Percentiles rank a stretch among this genome's conserved stretches.
Evolutionary conservation across 2,888 invertebrate genomes (phyloP).

Genomic region (Dione vanillae): DNA sequence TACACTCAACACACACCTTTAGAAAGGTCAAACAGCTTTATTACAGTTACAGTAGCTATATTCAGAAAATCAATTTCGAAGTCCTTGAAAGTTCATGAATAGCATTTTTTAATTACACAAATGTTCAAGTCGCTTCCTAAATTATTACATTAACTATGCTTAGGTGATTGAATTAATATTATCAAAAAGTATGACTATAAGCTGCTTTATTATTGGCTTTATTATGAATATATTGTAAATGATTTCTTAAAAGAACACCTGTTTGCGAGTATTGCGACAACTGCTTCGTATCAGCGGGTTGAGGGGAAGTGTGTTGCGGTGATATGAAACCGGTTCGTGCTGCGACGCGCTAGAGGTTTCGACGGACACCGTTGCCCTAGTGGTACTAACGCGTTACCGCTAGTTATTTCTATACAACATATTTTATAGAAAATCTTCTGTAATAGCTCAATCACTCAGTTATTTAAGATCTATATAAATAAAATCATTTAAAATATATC

Average conservation of each 20-base stretch:
- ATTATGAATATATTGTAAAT: conserved; percentile 4
- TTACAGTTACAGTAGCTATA: neutral
- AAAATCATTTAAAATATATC: neutral
- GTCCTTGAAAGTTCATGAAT: conserved; percentile 3
- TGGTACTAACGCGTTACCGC: conserved; percentile 67
- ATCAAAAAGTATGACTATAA: neutral
- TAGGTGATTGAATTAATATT: neutral
- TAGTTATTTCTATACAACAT: conserved; percentile 53
- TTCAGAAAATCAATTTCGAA: conserved; percentile 10
- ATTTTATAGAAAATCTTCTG: conserved; percentile 41
- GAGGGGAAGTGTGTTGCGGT: conserved; percentile 50
- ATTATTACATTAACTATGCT: neutral
- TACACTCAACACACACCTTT: neutral
- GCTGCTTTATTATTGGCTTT: neutral
- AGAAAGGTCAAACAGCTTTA: neutral
- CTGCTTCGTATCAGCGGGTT: conserved; percentile 50
- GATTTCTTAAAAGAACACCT: conserved; percentile 66
- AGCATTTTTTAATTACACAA: neutral
- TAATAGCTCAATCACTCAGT: conserved; percentile 40
- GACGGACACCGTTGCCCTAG: conserved; percentile 71
- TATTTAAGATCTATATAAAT: neutral
- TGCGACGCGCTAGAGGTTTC: conserved; percentile 43
- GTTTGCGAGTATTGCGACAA: conserved; percentile 70
- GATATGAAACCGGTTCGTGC: conserved; percentile 72
- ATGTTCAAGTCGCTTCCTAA: neutral